Base-by-base conservation (phyloP, 2,113 vertebrate genomes). In the Nothocercus nigrocapillus region DNA sequence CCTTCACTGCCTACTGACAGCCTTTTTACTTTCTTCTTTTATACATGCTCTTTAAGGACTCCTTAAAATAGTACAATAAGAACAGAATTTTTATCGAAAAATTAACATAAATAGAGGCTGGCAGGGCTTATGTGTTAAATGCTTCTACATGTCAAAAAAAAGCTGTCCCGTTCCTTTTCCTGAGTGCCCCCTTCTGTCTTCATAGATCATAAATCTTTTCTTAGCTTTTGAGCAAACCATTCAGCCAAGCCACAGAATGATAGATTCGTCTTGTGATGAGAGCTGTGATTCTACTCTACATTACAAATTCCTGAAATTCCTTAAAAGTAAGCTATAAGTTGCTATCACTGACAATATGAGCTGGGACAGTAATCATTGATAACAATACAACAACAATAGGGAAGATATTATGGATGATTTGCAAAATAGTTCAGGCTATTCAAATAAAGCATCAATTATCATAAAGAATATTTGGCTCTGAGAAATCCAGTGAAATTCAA, bases 281-380 rank as follows among this genome's bases (percentile, higher is more conserved):
- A 21, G 73, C 24, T 70, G 4, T 69, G 38, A 9, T 63, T 80
- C 54, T 22, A 74, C 49, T 76, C 80, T 34, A 70, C 5, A 34
- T 67, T 16, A 76, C 5, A 82, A 80, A 88, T 88, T 89, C 51
- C 24, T 42, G 30, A 22, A 89, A 88, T 85, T 80, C 19, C 28
- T 70, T 59, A 73, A 49, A 87, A 79, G 36, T 54, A 76, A 85
- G 62, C 74, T 77, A 16, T 21, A 81, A 32, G 2, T 69, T 54
- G 14, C 1, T 77, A 16, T 20, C 62, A 4, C 15, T 90, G 45
- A 25, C 24, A 82, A 5, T 4, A 3, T 66, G 27, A 44, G 79
- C 20, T 40, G 66, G 24, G 4, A 70, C 5, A 42, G 2, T 30
- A 56, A 21, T 25, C 78, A 69, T 42, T 36, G 8, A 56, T 67